Base-by-base conservation (phyloP, 1,140 invertebrate species). In the Drosophila sp. region DNA sequence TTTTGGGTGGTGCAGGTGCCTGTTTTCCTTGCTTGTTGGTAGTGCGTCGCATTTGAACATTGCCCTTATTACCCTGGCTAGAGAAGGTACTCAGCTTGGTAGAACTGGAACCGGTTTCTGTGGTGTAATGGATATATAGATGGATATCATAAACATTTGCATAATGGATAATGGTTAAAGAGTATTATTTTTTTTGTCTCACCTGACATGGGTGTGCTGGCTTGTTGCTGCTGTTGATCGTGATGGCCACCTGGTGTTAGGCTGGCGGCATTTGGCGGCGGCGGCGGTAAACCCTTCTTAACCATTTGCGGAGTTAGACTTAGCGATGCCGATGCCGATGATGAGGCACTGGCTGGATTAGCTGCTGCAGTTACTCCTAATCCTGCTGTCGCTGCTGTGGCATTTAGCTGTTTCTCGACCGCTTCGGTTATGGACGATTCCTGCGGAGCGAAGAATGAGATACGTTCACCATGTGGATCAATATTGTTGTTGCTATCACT, bases 1-100 rank as follows among this genome's bases (percentile, higher is more conserved):
- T 93, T 93, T 98, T 98, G 3, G 98, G 98, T 70, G 98, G 98
- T 3, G 97, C 97, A 29, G 98, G 98, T n/a, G 97, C 97, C 91
- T 97, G 96, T 92, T 98, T 98, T 72, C 97, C 97, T 87, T 96
- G 96, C 72, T 96, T 95, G 92, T 97, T 97, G 56, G 96, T 97
- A 35, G 96, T 96, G 83, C 96, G 93, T 70, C 97, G 94, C 94
- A 98, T 95, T 92, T 97, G 97, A 40, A 98, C 97, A 68, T 93
- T 94, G 73, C 94, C 93, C 29, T 94, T 92, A 47, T 47, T 47
- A 60, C 92, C 92, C 70, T 93, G 94, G 78, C 94, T 94, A 70
- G 91, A 92, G 90, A 96, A 96, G 23, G 95, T 96, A 72, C 94
- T 95, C 44, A 96, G 90, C 92, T 96, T 96, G 41, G 94, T 92